Percentiles rank a stretch among this genome's conserved stretches.
Conservation (phyloP, 2,797 vertebrate genomes). For the Enteromius thamalakanensis region DNA sequence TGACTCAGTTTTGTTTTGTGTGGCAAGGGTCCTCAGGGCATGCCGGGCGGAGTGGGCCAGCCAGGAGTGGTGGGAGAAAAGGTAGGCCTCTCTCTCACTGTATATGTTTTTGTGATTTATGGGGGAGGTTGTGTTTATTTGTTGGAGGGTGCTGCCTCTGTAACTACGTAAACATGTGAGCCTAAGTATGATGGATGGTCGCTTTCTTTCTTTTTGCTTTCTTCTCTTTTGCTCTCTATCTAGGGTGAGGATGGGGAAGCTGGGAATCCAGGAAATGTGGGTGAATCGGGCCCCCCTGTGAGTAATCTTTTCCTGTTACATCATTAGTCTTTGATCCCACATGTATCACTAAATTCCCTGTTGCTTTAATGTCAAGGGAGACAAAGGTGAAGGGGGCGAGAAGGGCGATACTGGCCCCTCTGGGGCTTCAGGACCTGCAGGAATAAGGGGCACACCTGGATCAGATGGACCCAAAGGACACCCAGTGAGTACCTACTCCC, state of each 20-base stretch:
- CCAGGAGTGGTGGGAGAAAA: slow-evolving; percentile 90
- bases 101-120: slow-evolving; percentile 24
- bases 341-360: not conserved
- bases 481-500: slow-evolving; percentile 73
- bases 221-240: slow-evolving; percentile 12
- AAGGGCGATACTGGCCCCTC: slow-evolving; percentile 87
- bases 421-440: slow-evolving; percentile 86
- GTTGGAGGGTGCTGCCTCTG: slow-evolving; percentile 9
- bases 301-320: slow-evolving; percentile 68
- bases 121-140: slow-evolving; percentile 16
- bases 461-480: slow-evolving; percentile 91
- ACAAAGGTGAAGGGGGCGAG: slow-evolving; percentile 86
- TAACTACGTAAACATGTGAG: slow-evolving; percentile 19
- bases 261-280: slow-evolving; percentile 83
- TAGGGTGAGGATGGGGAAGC: slow-evolving; percentile 90
- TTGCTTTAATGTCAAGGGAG: slow-evolving; percentile 73
- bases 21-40: slow-evolving; percentile 81
- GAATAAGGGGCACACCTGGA: slow-evolving; percentile 85
- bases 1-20: slow-evolving; percentile 52
- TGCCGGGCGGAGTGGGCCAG: slow-evolving; percentile 85
- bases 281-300: slow-evolving; percentile 80
- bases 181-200: slow-evolving; percentile 28
- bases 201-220: slow-evolving; percentile 14
- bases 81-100: slow-evolving; percentile 70
- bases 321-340: not conserved